These are phyloP conservation scores for Brienomyrus longianalis DNA, from an alignment of 2,113 vertebrate genomes.

Conservation along the genomic window DNA sequence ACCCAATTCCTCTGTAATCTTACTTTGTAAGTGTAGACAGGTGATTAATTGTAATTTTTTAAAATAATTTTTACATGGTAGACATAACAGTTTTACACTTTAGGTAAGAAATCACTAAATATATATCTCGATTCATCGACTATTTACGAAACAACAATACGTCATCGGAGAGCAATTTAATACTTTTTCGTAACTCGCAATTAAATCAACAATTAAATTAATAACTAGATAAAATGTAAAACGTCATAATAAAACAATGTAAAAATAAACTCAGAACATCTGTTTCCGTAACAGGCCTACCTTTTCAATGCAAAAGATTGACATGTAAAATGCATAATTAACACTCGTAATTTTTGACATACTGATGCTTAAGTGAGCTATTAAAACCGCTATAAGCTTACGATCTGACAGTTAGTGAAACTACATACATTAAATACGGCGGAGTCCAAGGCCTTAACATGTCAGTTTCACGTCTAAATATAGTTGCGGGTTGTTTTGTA, in stretches of 20 bases:
- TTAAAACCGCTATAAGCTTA: not conserved
- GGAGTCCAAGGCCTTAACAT: not conserved
- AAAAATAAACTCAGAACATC: not conserved
- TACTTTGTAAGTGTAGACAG: not conserved
- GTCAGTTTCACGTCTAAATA: slow-evolving; percentile 43
- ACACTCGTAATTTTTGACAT: not conserved
- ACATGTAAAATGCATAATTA: not conserved
- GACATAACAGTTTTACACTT: not conserved
- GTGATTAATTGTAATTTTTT: not conserved
- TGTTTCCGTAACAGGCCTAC: not conserved
- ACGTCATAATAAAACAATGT: not conserved
- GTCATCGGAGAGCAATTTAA: not conserved
- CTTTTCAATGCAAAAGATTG: not conserved
- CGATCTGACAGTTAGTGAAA: not conserved
- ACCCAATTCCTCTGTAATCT: not conserved
- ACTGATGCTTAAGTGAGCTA: not conserved
- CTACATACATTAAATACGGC: not conserved
- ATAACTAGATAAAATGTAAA: not conserved
- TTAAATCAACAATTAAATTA: not conserved
- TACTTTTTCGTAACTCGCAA: not conserved
- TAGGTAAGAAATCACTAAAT: not conserved
- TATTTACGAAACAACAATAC: not conserved
- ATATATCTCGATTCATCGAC: not conserved
- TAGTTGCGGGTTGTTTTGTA: slow-evolving; percentile 49
- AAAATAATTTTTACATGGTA: not conserved